A percentile compares a stretch with the other conserved stretches of the same genome.
Evolutionary conservation across 2,888 invertebrate genomes (phyloP).

Genomic region (Apamea sordens): DNA sequence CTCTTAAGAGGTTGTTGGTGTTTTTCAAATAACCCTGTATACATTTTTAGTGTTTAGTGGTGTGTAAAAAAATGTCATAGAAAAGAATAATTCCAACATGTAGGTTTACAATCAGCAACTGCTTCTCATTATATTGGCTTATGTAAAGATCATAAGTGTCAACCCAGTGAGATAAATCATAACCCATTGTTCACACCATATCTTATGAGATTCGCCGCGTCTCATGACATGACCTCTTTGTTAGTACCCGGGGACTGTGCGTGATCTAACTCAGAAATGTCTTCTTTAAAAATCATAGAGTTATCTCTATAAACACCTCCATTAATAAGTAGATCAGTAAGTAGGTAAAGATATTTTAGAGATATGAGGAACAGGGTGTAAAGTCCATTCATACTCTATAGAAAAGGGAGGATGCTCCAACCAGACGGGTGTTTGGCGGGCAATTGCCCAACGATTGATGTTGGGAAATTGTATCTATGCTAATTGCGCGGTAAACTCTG

Average conservation of each 20-base stretch:
- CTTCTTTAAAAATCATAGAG: slow-evolving; percentile 8
- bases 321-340: background rate
- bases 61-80: no score
- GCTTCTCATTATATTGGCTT: slow-evolving; percentile 4
- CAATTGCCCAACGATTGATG: no score
- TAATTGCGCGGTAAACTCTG: no score
- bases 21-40: no score
- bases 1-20: no score
- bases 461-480: no score
- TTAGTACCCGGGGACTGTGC: background rate
- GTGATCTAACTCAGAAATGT: slow-evolving; percentile 6
- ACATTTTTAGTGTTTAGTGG: no score
- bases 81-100: background rate
- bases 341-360: no score
- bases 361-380: no score
- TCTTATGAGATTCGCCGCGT: slow-evolving; percentile 25
- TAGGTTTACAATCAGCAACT: background rate
- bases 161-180: slow-evolving; percentile 27
- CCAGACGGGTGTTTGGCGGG: no score
- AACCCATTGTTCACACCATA: slow-evolving; percentile 44
- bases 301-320: background rate
- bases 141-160: slow-evolving; percentile 6
- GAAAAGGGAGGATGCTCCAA: no score
- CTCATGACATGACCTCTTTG: slow-evolving; percentile 39
- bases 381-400: no score